Evolutionary conservation across 2,888 invertebrate species (phyloP).

Genomic region (Pegoplata infirma): DNA sequence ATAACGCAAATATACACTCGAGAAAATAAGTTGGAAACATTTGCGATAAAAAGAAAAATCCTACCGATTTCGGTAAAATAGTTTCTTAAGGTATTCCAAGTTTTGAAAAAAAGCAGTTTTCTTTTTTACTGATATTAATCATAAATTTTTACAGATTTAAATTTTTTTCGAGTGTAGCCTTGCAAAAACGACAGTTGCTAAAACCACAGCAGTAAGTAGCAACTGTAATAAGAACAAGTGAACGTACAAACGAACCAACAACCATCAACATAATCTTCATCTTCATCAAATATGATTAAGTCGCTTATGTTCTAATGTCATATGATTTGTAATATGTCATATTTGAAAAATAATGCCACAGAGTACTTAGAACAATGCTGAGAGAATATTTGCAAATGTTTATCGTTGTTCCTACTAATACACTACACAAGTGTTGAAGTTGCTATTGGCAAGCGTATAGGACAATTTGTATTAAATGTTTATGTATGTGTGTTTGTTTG

Average conservation of each 20-base stretch:
- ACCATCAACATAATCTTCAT: conserved; percentile 45
- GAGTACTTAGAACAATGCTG: conserved; percentile 11
- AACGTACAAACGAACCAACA: background rate
- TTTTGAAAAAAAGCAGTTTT: too few relatives aligned
- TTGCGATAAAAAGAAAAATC: too few relatives aligned
- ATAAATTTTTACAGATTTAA: too few relatives aligned
- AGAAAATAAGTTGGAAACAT: too few relatives aligned
- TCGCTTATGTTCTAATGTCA: conserved; percentile 59
- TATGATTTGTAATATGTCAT: conserved; percentile 59
- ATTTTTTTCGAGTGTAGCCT: too few relatives aligned
- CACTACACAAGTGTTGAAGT: background rate
- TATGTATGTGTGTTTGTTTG: background rate
- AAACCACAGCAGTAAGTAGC: conserved; percentile 12
- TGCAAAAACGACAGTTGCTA: background rate
- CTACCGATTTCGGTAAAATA: too few relatives aligned
- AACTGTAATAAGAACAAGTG: conserved; percentile 21
- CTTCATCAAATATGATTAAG: conserved; percentile 62
- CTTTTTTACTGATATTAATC: too few relatives aligned
- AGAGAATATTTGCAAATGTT: background rate
- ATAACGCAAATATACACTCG: too few relatives aligned
- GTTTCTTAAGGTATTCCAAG: too few relatives aligned
- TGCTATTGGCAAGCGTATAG: background rate
- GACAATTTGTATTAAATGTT: background rate
- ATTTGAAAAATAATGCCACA: conserved; percentile 57
- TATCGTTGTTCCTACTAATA: background rate